These are phyloP conservation scores for Catharus fuscescens DNA, from an alignment of 2,113 vertebrate species.

Conservation along the genomic window DNA sequence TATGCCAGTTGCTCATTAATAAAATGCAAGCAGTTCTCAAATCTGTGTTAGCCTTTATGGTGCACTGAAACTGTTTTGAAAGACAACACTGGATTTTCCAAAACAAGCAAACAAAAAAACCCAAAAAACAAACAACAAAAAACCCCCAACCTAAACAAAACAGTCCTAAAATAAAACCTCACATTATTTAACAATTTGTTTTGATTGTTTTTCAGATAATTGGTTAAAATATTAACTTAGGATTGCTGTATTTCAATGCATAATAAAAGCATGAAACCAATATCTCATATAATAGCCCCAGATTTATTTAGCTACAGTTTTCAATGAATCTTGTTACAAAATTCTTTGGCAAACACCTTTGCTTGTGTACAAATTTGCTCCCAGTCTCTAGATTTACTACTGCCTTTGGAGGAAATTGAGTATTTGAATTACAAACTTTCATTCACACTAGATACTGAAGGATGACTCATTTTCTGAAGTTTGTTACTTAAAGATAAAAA, in stretches of 20 bases:
- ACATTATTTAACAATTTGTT: conserved; percentile 3
- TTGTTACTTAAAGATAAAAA: conserved; percentile 28
- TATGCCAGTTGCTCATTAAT: background rate
- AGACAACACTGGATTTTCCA: conserved; percentile 4
- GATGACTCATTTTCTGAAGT: conserved; percentile 16
- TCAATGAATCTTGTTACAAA: background rate
- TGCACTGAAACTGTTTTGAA: background rate
- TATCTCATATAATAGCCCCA: background rate
- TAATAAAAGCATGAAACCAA: background rate
- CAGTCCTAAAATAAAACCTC: background rate
- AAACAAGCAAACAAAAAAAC: background rate
- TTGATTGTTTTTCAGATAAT: conserved; percentile 5
- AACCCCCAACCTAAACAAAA: background rate
- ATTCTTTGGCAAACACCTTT: conserved; percentile 5
- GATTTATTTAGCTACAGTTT: background rate
- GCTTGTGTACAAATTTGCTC: background rate
- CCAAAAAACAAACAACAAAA: background rate
- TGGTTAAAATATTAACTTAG: background rate
- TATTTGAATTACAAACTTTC: background rate
- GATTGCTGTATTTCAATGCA: background rate
- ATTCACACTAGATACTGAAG: background rate
- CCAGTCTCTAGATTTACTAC: background rate
- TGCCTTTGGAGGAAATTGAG: background rate
- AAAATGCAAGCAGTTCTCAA: background rate
- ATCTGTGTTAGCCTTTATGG: background rate